Base-by-base conservation (phyloP, 2,113 vertebrate species). In the Scolopax mira region DNA sequence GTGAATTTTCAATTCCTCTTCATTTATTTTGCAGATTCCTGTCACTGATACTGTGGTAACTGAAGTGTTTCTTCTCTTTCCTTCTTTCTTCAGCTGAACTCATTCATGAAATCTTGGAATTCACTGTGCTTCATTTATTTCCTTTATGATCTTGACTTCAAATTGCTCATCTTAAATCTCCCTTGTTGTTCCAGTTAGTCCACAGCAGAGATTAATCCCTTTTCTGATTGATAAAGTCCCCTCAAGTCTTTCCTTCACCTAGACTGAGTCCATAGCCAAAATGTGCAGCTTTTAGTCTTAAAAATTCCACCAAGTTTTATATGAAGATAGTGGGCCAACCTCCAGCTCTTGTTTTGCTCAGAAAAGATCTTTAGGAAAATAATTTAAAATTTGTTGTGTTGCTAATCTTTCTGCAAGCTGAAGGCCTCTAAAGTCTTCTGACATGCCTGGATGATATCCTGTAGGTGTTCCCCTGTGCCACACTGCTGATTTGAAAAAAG, bases 21-120 rank as follows among this genome's bases (percentile, higher is more conserved):
- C 21, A 21, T 65, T 92, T 82, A 33, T 80, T 91, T 96, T 83
- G n/a, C 60, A 49, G 55, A 54, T 84, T 86, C 4, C 31, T 71
- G 60, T 60, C 51, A 74, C 44, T 70, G 79, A 58, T 86, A 51
- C 7, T 28, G 16, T 16, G 18, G n/a, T 54, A 86, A 89, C 25
- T 28, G 54, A 79, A 64, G 13, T 5, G 0, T 66, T 90, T 83
- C 58, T 57, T 73, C 9, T 25, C 30, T 71, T 58, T 89, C 25
- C 46, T 88, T 74, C 12, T 16, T 73, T 33, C 42, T 88, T 83
- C 8, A 28, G 3, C 46, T 77, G 31, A 62, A 24, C 15, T 69
- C 4, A 14, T n/a, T 41, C 14, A 21, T 37, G 27, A 49, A 69
- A 57, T 82, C 28, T 73, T 73, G 28, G 35, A 25, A 11, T 79